phyloP scores from a whole-genome alignment of 2,888 invertebrate species.

The Charanyca ferruginea region DNA sequence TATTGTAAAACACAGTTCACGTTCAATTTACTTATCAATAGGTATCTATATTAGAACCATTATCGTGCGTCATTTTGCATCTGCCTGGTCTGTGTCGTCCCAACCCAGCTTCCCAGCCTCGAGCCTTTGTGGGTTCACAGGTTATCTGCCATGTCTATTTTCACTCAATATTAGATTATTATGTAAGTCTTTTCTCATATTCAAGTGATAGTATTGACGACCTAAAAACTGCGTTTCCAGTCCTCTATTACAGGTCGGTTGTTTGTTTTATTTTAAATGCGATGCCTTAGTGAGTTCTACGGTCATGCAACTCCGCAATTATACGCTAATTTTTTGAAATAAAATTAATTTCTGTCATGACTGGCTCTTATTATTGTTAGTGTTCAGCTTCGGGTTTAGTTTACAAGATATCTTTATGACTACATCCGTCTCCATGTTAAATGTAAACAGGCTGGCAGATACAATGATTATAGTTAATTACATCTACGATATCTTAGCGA shows the following conservation, averaged over 20 bases:
- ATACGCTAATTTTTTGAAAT: conserved; percentile 26
- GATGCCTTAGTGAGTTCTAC: conserved; percentile 28
- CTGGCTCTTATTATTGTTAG: conserved; percentile 39
- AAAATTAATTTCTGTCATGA: conserved; percentile 33
- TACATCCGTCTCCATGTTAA: conserved; percentile 47
- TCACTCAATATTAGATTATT: too few relatives aligned
- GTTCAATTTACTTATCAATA: background rate
- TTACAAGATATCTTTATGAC: conserved; percentile 26
- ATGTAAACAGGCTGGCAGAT: conserved; percentile 32
- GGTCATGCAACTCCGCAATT: conserved; percentile 45
- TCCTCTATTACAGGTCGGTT: background rate
- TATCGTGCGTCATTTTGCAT: background rate
- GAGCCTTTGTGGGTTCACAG: background rate
- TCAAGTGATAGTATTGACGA: background rate
- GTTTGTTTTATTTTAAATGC: conserved; percentile 30
- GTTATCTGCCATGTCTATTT: background rate
- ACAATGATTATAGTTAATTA: conserved; percentile 31
- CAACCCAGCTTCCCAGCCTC: background rate
- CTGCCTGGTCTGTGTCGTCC: background rate
- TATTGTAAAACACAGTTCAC: background rate
- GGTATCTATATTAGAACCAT: background rate
- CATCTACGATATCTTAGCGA: conserved; percentile 18
- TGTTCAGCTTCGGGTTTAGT: conserved; percentile 41
- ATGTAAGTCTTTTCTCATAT: too few relatives aligned
- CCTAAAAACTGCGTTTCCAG: background rate